Evolutionary conservation across 2,888 invertebrate genomes (phyloP), one percentile per base, ranked within the genome.

Genomic region (Nesidiocoris tenuis): DNA sequence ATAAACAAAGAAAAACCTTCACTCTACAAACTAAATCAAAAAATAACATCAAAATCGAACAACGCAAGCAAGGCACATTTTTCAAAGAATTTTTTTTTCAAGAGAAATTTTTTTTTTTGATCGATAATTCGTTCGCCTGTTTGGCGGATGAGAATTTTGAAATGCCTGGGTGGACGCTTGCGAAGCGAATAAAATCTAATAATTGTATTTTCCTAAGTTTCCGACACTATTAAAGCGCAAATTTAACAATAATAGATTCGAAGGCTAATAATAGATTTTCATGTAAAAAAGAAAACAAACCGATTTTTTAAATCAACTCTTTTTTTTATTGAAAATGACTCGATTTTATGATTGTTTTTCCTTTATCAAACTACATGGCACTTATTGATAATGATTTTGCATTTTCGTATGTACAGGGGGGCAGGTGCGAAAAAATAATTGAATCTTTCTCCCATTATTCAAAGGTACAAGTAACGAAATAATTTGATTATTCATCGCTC

Each of bases 361-460:
- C 16, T 70, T 70, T 70, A 70, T 70, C 70, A 57, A 70, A 18
- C 70, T 70, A 70, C 59, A 70, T 70, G 70, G 70, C 70, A 70
- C 70, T 70, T 70, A 22, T 70, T 70, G 70, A 70, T 70, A 70
- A 70, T 70, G 57, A 57, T 22, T 22, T 59, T 59, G 59, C 18
- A 59, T 65, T n/a, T 39, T 65, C 18, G 16, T 55, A 67, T 70
- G 23, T 70, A 70, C 67, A 67, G 57, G 55, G 59, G 5, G 57
- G 70, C 16, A 57, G 23, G 54, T 23, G 59, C 56, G 59, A 23
- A 59, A 24, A 59, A 70, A 18, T 19, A 17, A 39, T 22, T 18
- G 16, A 23, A 56, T 56, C 55, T 18, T 55, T 59, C 59, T n/a
- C n/a, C n/a, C n/a, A n/a, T n/a, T n/a, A n/a, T n/a, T n/a, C n/a